Evolutionary conservation across 1,140 invertebrate genomes (phyloP), one percentile per base, ranked within the genome.

Genomic region (Samia ricini): DNA sequence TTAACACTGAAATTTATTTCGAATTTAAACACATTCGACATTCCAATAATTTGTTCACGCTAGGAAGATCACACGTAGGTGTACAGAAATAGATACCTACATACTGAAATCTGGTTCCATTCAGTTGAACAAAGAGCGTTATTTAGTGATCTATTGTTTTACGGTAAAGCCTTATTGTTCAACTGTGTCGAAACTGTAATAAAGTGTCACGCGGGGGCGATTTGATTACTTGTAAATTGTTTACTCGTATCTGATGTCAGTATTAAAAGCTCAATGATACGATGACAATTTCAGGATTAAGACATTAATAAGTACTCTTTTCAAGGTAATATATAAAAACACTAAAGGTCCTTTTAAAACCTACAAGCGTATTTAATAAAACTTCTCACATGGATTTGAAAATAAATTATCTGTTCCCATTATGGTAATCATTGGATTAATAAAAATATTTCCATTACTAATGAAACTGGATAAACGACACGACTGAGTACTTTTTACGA

Each of bases 141-240:
- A 68, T 72, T 76, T 65, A 77, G 63, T 48, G 26, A 57, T n/a
- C 74, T 64, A 81, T 79, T 81, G 79, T 81, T 77, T 76, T 60
- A 60, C 29, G 63, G 60, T 63, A 72, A 71, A 67, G 64, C 59
- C 66, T 73, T 69, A 75, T 75, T 72, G 71, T 67, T 65, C 42
- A n/a, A 12, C 57, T 70, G 64, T 75, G 66, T 77, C 65, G 69
- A 76, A 79, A 74, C 52, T 52, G 63, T 69, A 72, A 81, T 76
- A 65, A 68, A 51, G 57, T 29, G 62, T 10, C 26, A 57, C 24
- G 24, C 33, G 56, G 19, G 49, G 36, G 22, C 57, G 22, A 24
- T 59, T 48, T 57, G 22, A 57, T 23, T 57, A 42, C 24, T 57
- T 57, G 19, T 55, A 55, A 21, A 55, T 22, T 23, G 22, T 55